Base-by-base conservation (phyloP, 2,888 invertebrate species). In the Euplexia lucipara region DNA sequence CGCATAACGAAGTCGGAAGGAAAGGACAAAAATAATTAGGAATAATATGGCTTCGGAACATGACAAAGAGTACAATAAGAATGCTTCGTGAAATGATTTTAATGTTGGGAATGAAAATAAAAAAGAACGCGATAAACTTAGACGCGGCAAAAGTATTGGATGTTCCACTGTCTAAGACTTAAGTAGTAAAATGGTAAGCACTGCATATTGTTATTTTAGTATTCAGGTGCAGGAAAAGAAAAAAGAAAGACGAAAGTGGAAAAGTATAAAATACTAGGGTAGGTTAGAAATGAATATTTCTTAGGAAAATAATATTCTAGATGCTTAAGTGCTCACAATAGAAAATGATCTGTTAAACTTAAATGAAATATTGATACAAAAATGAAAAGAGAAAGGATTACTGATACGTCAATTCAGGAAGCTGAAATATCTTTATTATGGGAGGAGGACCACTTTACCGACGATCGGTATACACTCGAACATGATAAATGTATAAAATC, bases 31-130 rank as follows among this genome's bases (percentile, higher is more conserved):
- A 85, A 87, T 92, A 91, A 93, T 92, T 91, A 92, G 88, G 85
- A 91, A 88, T 90, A 90, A 91, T 90, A 92, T 85, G 90, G 90
- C 88, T 91, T 91, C 87, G 67, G 80, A 81, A 86, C 83, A 86
- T 83, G 85, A 89, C 87, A 88, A 88, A 88, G 87, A 85, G 81
- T 77, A 88, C 86, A 88, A 88, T 87, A 78, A 80, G 82, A 87
- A 79, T 77, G 72, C 76, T 82, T 72, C 66, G 75, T 70, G 69
- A 69, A 77, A 79, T 79, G 70, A 83, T 85, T 86, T 83, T 81
- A 59, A 72, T 71, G 70, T 68, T 70, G 80, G 78, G 56, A 75
- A 78, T 75, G 72, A 78, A 75, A 79, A 75, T 71, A 78, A 73
- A 70, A 63, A 74, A 72, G 69, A 76, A 69, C 68, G 51, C 59